Evolutionary conservation across 2,113 vertebrate species (phyloP).

Genomic region (Heloderma charlesbogerti): DNA sequence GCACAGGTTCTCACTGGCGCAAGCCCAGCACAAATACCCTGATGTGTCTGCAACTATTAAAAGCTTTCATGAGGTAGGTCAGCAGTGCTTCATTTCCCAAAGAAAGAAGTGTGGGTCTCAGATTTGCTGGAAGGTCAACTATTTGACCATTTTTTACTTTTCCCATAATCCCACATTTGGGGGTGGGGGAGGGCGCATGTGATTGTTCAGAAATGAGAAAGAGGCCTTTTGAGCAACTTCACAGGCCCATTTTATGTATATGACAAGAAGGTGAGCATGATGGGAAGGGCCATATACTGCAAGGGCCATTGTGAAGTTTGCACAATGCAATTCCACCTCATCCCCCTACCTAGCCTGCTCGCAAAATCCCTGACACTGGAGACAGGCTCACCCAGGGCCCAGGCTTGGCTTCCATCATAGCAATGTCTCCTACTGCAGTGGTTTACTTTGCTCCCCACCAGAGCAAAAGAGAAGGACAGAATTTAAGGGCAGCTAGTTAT

Average conservation of each 20-base stretch:
- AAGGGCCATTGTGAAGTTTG: neutral
- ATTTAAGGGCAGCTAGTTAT: neutral
- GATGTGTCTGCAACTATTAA: neutral
- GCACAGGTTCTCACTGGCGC: neutral
- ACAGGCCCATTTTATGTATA: neutral
- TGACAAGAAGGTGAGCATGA: neutral
- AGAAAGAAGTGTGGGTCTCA: neutral
- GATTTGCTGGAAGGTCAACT: neutral
- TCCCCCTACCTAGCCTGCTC: neutral
- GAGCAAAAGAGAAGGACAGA: neutral
- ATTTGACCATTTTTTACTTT: neutral
- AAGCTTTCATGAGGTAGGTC: neutral
- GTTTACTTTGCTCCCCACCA: neutral
- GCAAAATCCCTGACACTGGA: neutral
- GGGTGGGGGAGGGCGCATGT: neutral
- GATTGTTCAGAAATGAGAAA: neutral
- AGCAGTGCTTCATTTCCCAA: neutral
- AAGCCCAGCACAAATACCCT: neutral
- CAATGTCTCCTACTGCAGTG: neutral
- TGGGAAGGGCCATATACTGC: too few species aligned
- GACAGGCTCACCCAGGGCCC: neutral
- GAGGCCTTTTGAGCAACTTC: neutral
- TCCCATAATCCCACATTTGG: neutral
- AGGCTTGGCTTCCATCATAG: neutral
- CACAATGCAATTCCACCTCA: neutral